phyloP scores from a whole-genome alignment of 2,797 vertebrate genomes.

The Cyclopterus lumpus region DNA sequence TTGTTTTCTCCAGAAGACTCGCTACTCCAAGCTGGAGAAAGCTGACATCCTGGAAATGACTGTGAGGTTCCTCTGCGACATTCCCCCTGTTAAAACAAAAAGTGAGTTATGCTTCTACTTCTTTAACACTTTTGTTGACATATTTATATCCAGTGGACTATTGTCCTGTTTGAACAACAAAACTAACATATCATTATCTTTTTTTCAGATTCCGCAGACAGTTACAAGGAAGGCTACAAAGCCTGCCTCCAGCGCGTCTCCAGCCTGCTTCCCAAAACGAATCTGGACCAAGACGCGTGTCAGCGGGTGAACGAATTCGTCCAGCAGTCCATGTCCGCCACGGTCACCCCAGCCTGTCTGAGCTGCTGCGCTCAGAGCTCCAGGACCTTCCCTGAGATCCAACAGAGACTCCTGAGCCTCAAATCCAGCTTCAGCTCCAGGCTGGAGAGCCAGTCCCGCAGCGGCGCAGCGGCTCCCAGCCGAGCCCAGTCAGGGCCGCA shows the following conservation, averaged over 20 bases:
- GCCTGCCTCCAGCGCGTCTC: slow-evolving; percentile 87
- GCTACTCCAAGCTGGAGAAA: slow-evolving; percentile 90
- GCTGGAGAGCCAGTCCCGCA: slow-evolving; percentile 45
- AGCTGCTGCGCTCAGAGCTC: slow-evolving; percentile 75
- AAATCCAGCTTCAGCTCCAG: slow-evolving; percentile 66
- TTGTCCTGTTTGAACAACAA: not conserved
- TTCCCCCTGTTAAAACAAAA: slow-evolving; percentile 68
- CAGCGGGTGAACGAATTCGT: slow-evolving; percentile 81
- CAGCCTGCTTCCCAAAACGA: slow-evolving; percentile 79
- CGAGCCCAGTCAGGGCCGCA: slow-evolving; percentile 34
- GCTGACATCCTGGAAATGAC: slow-evolving; percentile 93
- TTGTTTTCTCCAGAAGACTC: slow-evolving; percentile 76
- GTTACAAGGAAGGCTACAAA: slow-evolving; percentile 86
- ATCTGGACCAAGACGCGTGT: slow-evolving; percentile 77
- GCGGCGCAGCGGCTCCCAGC: slow-evolving; percentile 24
- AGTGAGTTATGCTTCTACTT: slow-evolving; percentile 71
- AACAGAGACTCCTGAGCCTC: slow-evolving; percentile 70
- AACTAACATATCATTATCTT: slow-evolving; percentile 41
- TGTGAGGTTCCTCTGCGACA: slow-evolving; percentile 88
- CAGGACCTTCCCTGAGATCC: slow-evolving; percentile 68
- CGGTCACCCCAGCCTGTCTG: slow-evolving; percentile 61
- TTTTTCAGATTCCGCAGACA: slow-evolving; percentile 67
- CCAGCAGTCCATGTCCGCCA: slow-evolving; percentile 67
- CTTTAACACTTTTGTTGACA: not conserved
- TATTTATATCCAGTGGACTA: not conserved